Base-by-base conservation (phyloP, 2,797 vertebrate genomes). In the Notolabrus celidotus region DNA sequence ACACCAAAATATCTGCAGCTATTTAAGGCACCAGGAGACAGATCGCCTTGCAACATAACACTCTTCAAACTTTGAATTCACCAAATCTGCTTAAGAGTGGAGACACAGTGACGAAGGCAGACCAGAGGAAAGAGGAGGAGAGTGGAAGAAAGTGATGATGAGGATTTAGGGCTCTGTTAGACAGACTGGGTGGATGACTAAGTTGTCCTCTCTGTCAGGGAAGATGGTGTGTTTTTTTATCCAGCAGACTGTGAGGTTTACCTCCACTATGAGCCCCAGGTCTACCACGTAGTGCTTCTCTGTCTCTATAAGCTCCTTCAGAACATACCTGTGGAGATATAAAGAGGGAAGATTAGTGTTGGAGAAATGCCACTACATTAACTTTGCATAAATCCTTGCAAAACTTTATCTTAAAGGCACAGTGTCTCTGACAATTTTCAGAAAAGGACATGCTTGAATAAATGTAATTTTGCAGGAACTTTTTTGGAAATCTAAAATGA, bases 271-370 rank as follows among this genome's bases (percentile, higher is more conserved):
- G 87, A 95, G 90, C 64, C 96, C 94, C 88, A 98, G 93, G 89
- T 98, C 95, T 62, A 85, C 92, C 86, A 98, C 97, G 33, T 98
- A 98, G 87, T 96, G 91, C 86, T 96, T 96, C 92, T 98, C 97
- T 19, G 97, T 98, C 89, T 97, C 97, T 67, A 96, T 92, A 79
- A 98, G 94, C 91, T 98, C 97, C 85, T 93, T 93, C 81, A 98
- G 92, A 50, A 98, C 96, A 66, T 97, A 97, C 95, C 97, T 98
- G 84, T 51, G 71, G 80, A 79, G 33, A 82, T 36, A 83, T 10
- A 77, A 80, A 81, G 19, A 76, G 62, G 15, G 23, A 70, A n/a
- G 45, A 79, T 83, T 53, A 74, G 34, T 41, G 39, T 62, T 50
- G 39, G 23, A 2, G 46, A 64, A 50, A 49, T 19, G 38, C 33